A percentile compares a stretch with the other conserved stretches of the same genome.
Evolutionary conservation across 2,797 vertebrate genomes (phyloP).

Genomic region (Synanceia verrucosa): DNA sequence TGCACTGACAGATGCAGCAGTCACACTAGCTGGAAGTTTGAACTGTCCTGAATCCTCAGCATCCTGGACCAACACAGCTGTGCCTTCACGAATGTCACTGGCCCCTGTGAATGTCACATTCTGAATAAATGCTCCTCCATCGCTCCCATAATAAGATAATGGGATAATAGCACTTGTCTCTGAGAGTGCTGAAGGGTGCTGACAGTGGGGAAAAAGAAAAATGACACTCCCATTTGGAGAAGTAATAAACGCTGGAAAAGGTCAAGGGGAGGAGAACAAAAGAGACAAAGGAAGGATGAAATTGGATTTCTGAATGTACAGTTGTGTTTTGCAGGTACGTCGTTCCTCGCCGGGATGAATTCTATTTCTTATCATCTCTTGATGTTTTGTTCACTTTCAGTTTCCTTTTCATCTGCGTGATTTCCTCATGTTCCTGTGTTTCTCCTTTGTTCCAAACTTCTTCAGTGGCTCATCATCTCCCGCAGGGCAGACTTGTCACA

Average conservation of each 20-base stretch:
- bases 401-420: conserved; percentile 1
- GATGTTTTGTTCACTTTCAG: conserved; percentile 19
- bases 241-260: conserved; percentile 58
- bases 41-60: not conserved
- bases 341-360: conserved; percentile 3
- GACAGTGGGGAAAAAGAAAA: conserved; percentile 58
- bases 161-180: conserved; percentile 64
- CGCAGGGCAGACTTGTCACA: conserved; percentile 50
- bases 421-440: not conserved
- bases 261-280: conserved; percentile 62
- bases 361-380: conserved; percentile 9
- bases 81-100: conserved; percentile 40
- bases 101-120: conserved; percentile 65
- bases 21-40: not conserved
- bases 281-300: conserved; percentile 42
- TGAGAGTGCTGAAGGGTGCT: conserved; percentile 56
- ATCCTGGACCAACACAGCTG: conserved; percentile 12
- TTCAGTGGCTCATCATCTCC: conserved; percentile 11
- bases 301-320: conserved; percentile 33
- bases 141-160: conserved; percentile 58
- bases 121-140: conserved; percentile 45
- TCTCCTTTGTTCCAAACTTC: conserved; percentile 22
- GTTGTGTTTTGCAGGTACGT: conserved; percentile 17
- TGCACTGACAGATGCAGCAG: not conserved
- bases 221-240: conserved; percentile 49